A percentile compares a stretch with the other conserved stretches of the same genome.
Conservation (phyloP, 2,113 vertebrate species). For the Phrynosoma blainvillii region DNA sequence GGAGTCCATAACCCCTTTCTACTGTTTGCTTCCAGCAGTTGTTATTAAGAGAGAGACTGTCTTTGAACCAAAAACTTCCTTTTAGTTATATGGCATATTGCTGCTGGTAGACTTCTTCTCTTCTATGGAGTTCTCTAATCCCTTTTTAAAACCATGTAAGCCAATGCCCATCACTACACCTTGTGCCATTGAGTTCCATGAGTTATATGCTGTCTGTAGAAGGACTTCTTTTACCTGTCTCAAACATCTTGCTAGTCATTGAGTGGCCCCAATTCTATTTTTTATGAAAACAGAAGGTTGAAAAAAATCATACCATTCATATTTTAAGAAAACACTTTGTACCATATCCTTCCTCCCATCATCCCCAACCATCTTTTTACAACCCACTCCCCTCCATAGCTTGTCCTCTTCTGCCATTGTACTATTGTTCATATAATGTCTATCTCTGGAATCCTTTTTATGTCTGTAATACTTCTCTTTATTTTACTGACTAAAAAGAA, state of each 20-base stretch:
- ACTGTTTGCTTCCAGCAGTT: not conserved
- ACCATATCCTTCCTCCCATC: not conserved
- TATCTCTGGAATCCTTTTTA: slow-evolving; percentile 69
- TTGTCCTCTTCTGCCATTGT: slow-evolving; percentile 46
- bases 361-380: not conserved
- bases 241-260: not conserved
- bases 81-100: not conserved
- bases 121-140: not conserved
- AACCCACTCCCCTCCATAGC: not conserved
- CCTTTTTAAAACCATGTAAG: no score
- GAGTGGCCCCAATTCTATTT: not conserved
- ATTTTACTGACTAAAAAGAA: slow-evolving; percentile 70
- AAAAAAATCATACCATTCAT: not conserved
- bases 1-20: no score
- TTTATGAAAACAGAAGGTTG: not conserved
- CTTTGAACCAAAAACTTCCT: not conserved
- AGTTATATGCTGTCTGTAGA: no score
- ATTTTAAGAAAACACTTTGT: not conserved
- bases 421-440: slow-evolving; percentile 68
- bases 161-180: no score
- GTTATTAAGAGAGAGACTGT: not conserved
- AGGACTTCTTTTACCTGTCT: not conserved
- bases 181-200: no score
- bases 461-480: slow-evolving; percentile 70
- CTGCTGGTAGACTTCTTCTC: not conserved